Evolutionary conservation across 2,888 invertebrate genomes (phyloP), one percentile per base, ranked within the genome.

Genomic region (Carterocephalus palaemon): DNA sequence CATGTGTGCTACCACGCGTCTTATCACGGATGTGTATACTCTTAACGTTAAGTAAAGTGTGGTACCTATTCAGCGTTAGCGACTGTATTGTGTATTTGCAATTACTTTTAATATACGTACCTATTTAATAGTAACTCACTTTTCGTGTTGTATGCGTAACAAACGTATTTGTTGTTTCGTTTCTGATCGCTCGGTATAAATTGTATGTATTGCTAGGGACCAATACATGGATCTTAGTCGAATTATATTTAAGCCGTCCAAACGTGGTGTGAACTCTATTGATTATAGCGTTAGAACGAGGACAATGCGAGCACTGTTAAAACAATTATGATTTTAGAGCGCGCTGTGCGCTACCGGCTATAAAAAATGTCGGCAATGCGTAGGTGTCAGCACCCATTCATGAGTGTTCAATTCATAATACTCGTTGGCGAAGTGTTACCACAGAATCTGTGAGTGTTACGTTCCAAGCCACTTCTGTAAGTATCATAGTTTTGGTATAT

Each of bases 301-400:
- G 64, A 64, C 71, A 58, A 52, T 60, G 43, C 43, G 57, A 67
- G 67, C 63, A 67, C 64, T 80, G 82, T 60, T 77, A 75, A 73
- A 82, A 69, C 73, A 72, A 82, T 84, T 82, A 37, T 37, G 26
- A 84, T 76, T 75, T 75, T 70, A 55, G 70, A 59, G 58, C 46
- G 50, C 43, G 49, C 55, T 56, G 54, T 52, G 49, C 51, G 54
- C 52, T 51, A 54, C 48, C 48, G 51, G 55, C 58, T 59, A 63
- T 64, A 68, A 69, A 66, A 69, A 70, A 62, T 56, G 54, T 48
- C 48, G 46, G 54, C 41, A 24, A 42, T 38, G 62, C 57, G 68
- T 65, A 56, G 67, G 67, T 60, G 65, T 39, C 53, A 31, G 51
- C 48, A 52, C 59, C 56, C 68, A 68, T 67, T 68, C 65, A 70